Evolutionary conservation across 37 sponge, comb jelly and placozoan species (phyloP).

Genomic region (Dysidea cf. avara): DNA sequence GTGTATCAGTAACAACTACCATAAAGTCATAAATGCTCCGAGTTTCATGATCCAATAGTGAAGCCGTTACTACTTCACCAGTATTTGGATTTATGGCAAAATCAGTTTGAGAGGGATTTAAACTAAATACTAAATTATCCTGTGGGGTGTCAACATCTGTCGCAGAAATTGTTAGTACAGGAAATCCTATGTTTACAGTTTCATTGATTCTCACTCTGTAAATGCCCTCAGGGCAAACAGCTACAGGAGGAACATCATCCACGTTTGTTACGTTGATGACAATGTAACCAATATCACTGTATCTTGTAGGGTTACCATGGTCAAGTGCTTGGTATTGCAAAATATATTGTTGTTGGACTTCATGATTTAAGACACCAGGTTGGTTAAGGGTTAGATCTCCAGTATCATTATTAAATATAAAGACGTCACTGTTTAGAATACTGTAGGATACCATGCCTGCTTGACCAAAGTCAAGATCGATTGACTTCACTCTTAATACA

Average conservation of each 20-base stretch:
- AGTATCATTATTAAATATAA: conserved; percentile 32
- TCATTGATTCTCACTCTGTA: conserved; percentile 43
- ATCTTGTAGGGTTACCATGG: conserved; percentile 19
- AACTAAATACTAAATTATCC: conserved; percentile 10
- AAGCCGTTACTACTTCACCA: conserved; percentile 37
- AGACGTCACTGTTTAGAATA: conserved; percentile 45
- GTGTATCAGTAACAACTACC: conserved; percentile 55
- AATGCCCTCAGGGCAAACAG: neutral
- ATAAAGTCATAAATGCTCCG: conserved; percentile 18
- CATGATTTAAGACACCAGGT: conserved; percentile 25
- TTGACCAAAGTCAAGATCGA: conserved; percentile 70
- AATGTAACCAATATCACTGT: conserved; percentile 46
- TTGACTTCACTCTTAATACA: conserved; percentile 35
- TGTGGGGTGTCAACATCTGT: conserved; percentile 63
- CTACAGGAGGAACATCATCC: conserved; percentile 73
- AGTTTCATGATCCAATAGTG: conserved; percentile 40
- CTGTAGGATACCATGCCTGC: conserved; percentile 49
- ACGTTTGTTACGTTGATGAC: conserved; percentile 42
- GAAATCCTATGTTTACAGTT: conserved; percentile 5
- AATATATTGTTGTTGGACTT: conserved; percentile 1
- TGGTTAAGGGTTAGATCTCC: conserved; percentile 33
- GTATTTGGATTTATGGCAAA: conserved; percentile 29
- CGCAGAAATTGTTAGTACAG: conserved; percentile 28
- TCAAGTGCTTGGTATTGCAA: conserved; percentile 57
- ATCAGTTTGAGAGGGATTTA: conserved; percentile 45